These are phyloP conservation scores for Crenichthys baileyi DNA, from an alignment of 2,797 vertebrate genomes.

Conservation along the genomic window DNA sequence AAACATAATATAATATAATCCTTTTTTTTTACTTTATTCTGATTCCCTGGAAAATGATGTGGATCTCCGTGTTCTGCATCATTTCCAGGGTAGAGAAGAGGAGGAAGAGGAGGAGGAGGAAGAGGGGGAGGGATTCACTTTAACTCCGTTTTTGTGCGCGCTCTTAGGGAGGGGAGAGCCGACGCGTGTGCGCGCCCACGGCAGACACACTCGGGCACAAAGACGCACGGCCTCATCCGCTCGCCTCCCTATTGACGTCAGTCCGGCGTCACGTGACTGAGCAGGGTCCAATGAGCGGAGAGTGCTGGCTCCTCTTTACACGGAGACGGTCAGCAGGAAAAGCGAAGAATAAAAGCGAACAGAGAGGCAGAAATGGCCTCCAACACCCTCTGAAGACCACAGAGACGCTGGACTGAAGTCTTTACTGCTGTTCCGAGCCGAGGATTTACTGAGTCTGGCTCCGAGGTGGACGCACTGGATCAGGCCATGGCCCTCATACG, in stretches of 20 bases:
- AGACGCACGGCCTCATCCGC: slow-evolving; percentile 83
- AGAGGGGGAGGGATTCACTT: not conserved
- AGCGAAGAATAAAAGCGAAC: slow-evolving; percentile 73
- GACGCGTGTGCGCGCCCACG: slow-evolving; percentile 44
- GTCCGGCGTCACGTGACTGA: slow-evolving; percentile 86
- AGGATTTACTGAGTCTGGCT: slow-evolving; percentile 50
- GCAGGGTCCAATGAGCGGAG: slow-evolving; percentile 85
- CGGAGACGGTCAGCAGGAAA: slow-evolving; percentile 63
- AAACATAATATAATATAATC: too few relatives aligned
- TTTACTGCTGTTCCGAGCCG: not conserved
- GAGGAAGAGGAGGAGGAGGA: not conserved
- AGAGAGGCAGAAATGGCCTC: slow-evolving; percentile 66
- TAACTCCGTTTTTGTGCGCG: slow-evolving; percentile 27
- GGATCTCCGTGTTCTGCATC: not conserved
- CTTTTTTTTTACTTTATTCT: not conserved
- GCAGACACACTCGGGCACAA: slow-evolving; percentile 73
- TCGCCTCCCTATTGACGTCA: slow-evolving; percentile 93
- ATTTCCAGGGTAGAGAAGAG: not conserved
- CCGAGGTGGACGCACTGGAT: slow-evolving; percentile 68
- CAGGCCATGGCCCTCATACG: slow-evolving; percentile 80
- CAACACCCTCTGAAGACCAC: slow-evolving; percentile 45
- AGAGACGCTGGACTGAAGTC: slow-evolving; percentile 32
- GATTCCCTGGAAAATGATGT: not conserved
- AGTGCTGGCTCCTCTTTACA: slow-evolving; percentile 78
- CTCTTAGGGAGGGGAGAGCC: not conserved